Evolutionary conservation across 2,797 vertebrate genomes (phyloP), one percentile per base, ranked within the genome.

Genomic region (Clarias pachynema): DNA sequence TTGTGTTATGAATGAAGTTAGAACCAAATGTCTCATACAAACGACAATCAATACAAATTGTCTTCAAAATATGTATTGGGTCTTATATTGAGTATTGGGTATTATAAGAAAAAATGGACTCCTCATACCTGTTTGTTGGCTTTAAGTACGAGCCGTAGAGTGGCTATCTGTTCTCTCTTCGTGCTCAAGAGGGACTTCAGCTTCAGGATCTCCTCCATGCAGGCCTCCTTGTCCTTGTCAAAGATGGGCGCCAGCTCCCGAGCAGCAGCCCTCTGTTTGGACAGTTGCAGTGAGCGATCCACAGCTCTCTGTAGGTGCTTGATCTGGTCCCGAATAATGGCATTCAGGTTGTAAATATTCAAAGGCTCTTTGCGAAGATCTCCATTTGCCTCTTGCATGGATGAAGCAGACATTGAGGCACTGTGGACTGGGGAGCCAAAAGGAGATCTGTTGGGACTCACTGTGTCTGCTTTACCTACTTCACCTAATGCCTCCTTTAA

Each of bases 331-430:
- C 97, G 94, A 91, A 99, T 99, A 87, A 99, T 99, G 93, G 97
- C 97, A 34, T 99, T 99, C 89, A 99, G 96, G 95, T 99, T 99
- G 92, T 98, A 98, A 94, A 99, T 98, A 89, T 99, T 99, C 98
- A 99, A 98, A 16, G 98, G 98, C 93, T 99, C 98, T 91, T 97
- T 97, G 63, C 98, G 96, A 89, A 98, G 96, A 93, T 99, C 98
- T 79, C 95, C 97, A 0, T 94, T 94, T 2, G 90, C 88, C 85
- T 99, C 98, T 1, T 96, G 95, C 59, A 94, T 94, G 0, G 96
- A 95, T 59, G 97, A 97, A 1, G 96, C 94, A 57, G 96, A 96
- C 0, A 95, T 95, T 7, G 92, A 94, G 89, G 95, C 92, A 84
- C 93, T 95, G 91, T 96, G 94, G 88, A 95, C 93, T 0, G 96